Evolutionary conservation across 2,797 vertebrate genomes (phyloP).

Genomic region (Sternarchorhynchus goeldii): DNA sequence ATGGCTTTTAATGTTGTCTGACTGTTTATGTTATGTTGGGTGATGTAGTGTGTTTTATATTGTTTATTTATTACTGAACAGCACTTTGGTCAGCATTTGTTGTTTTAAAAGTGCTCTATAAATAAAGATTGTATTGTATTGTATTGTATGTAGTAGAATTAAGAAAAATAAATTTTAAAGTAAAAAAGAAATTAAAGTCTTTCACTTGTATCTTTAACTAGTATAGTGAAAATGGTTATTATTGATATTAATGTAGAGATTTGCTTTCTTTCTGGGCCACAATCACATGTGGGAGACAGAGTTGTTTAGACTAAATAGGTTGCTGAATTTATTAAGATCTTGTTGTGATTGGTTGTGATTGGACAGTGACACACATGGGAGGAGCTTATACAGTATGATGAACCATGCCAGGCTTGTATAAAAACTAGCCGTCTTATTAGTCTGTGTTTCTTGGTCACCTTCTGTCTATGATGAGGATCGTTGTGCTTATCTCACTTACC

Average conservation of each 20-base stretch:
- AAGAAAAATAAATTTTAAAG: background rate
- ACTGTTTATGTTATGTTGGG: no score
- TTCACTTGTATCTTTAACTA: background rate
- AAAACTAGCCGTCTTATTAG: slow-evolving; percentile 48
- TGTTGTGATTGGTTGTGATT: slow-evolving; percentile 5
- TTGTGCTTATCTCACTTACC: slow-evolving; percentile 58
- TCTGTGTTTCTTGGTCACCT: slow-evolving; percentile 39
- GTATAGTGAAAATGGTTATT: background rate
- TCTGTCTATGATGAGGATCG: slow-evolving; percentile 65
- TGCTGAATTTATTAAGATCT: background rate
- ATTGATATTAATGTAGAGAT: background rate
- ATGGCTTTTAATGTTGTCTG: no score
- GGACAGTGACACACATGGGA: slow-evolving; percentile 16
- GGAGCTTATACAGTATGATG: slow-evolving; percentile 20
- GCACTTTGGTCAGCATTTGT: no score
- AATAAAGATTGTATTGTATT: no score
- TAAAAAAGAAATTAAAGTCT: background rate
- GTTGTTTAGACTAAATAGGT: background rate
- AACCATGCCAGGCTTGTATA: slow-evolving; percentile 59
- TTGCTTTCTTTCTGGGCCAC: background rate
- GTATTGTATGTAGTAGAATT: background rate
- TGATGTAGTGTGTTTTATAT: no score
- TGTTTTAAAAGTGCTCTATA: no score
- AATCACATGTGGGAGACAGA: background rate
- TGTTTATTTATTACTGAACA: no score